phyloP scores from a whole-genome alignment of 1,140 invertebrate genomes.

The Heliconius nattereri region DNA sequence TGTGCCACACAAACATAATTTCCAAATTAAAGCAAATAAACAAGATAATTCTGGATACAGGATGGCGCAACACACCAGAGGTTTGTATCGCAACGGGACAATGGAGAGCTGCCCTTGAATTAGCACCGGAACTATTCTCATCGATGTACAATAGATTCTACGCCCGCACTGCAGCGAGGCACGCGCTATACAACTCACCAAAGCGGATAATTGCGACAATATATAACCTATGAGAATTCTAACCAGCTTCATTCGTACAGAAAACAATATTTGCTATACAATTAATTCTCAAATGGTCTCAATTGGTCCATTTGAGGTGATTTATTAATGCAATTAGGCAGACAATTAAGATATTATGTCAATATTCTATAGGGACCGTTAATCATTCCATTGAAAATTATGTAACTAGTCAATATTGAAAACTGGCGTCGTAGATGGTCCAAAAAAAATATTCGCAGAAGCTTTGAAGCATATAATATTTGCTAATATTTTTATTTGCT shows the following conservation, averaged over 20 bases:
- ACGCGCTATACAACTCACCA: conserved; percentile 51
- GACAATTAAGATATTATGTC: conserved; percentile 6
- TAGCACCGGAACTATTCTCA: conserved; percentile 72
- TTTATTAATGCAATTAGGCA: neutral
- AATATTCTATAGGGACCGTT: neutral
- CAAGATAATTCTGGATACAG: conserved; percentile 26
- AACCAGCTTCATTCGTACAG: neutral
- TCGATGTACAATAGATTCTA: conserved; percentile 70
- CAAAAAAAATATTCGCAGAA: neutral
- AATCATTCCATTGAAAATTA: neutral
- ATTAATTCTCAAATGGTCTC: neutral
- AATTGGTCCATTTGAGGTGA: neutral
- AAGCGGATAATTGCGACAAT: conserved; percentile 40
- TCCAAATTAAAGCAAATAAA: conserved; percentile 1
- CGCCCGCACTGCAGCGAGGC: conserved; percentile 62
- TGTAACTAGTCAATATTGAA: neutral
- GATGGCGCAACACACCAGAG: conserved; percentile 47
- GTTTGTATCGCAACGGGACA: conserved; percentile 52
- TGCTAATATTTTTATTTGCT: too few species aligned
- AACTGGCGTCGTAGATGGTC: neutral
- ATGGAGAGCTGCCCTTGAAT: conserved; percentile 71
- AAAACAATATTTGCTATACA: conserved; percentile 13
- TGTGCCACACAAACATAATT: neutral
- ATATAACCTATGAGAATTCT: neutral
- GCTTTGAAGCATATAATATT: too few species aligned